Conservation (phyloP, 1,140 invertebrate species). For the Anagrus nilaparvatae region DNA sequence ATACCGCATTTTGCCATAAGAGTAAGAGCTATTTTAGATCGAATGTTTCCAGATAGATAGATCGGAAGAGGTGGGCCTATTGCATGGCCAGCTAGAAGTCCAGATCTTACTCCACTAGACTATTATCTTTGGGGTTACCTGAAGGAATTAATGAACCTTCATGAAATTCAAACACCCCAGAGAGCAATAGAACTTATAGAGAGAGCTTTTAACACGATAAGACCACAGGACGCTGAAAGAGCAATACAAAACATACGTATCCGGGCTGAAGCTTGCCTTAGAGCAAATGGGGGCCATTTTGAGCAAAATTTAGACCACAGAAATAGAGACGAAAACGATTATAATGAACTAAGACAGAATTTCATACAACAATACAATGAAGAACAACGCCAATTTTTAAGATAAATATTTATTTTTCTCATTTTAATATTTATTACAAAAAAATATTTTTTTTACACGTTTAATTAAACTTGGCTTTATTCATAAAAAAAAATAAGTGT, state of each 20-base stretch:
- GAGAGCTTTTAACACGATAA: slow-evolving; percentile 2
- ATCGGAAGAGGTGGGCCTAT: slow-evolving; percentile 6
- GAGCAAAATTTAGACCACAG: too few species aligned
- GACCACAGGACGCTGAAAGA: slow-evolving; percentile 7
- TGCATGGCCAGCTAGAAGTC: slow-evolving; percentile 17
- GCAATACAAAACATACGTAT: slow-evolving; percentile 1
- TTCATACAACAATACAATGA: too few species aligned
- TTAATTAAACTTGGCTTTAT: too few species aligned
- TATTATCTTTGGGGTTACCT: slow-evolving; percentile 25
- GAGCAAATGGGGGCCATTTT: slow-evolving; percentile 6
- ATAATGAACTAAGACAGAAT: too few species aligned
- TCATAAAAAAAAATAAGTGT: too few species aligned
- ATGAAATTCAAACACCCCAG: slow-evolving; percentile 1
- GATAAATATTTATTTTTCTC: too few species aligned
- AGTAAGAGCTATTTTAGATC: not conserved
- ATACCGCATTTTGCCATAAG: not conserved
- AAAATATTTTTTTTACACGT: too few species aligned
- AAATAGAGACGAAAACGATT: too few species aligned
- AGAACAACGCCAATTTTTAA: too few species aligned
- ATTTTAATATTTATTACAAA: too few species aligned
- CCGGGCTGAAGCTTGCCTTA: slow-evolving; percentile 7
- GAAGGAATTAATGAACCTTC: slow-evolving; percentile 25
- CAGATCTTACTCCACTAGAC: slow-evolving; percentile 21
- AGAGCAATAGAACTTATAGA: slow-evolving; percentile 10
- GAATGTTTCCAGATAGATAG: not conserved